Evolutionary conservation across 1,140 invertebrate species (phyloP).

Genomic region (Aphis gossypii): DNA sequence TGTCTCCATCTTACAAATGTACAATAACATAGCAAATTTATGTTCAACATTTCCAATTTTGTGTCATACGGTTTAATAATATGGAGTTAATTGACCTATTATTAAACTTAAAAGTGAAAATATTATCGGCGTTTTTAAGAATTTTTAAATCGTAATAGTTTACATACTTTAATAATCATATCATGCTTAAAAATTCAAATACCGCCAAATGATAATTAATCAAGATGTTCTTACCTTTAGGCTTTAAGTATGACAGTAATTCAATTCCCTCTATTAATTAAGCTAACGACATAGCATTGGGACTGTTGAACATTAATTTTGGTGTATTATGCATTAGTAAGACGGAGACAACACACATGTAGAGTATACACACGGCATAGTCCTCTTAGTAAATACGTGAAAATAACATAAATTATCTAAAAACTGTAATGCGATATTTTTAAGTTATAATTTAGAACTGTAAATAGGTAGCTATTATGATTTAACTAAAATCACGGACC

Average conservation of each 20-base stretch:
- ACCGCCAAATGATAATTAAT: neutral
- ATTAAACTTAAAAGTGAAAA: neutral
- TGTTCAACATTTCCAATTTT: neutral
- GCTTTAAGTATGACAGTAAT: neutral
- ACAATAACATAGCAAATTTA: neutral
- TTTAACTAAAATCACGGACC: neutral
- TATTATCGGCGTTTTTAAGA: neutral
- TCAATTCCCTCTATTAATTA: neutral
- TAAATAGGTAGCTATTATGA: neutral
- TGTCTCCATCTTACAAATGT: neutral
- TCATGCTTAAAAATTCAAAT: neutral
- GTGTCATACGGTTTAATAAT: neutral
- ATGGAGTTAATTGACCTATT: neutral
- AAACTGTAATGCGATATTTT: neutral
- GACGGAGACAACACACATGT: neutral
- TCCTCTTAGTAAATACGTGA: neutral
- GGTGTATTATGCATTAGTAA: neutral
- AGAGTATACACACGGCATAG: no score
- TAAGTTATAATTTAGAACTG: neutral
- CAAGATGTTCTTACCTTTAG: neutral
- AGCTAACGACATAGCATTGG: neutral
- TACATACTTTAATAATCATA: neutral
- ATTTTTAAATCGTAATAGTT: neutral
- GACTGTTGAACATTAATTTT: neutral
- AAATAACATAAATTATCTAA: neutral